Evolutionary conservation across 2,888 invertebrate species (phyloP).

Genomic region (Himalopsyche japonica): DNA sequence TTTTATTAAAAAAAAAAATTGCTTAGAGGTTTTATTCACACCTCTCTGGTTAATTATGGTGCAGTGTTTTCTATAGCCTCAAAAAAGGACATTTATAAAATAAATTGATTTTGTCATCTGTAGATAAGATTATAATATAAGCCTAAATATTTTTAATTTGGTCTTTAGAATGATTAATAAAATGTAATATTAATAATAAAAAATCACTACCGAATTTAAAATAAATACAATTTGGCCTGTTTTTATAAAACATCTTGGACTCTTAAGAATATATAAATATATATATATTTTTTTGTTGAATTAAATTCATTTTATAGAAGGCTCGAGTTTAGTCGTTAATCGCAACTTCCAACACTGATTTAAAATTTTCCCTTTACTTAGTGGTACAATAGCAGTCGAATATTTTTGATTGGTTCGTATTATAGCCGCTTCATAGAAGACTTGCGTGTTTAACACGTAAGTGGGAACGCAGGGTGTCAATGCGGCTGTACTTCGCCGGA

Average conservation of each 20-base stretch:
- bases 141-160: background rate
- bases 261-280: background rate
- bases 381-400: background rate
- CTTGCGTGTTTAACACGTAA: constrained; percentile 75
- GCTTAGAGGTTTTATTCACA: too few species aligned
- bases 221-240: background rate
- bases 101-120: background rate
- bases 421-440: constrained; percentile 25
- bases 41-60: too few species aligned
- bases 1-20: too few species aligned
- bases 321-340: background rate
- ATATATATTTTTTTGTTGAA: background rate
- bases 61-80: too few species aligned
- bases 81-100: too few species aligned
- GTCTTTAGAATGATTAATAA: background rate
- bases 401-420: background rate
- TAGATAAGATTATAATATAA: background rate
- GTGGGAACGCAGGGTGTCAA: constrained; percentile 83
- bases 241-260: background rate
- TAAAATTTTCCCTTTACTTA: background rate
- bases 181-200: background rate
- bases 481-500: constrained; percentile 84
- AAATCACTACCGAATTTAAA: background rate
- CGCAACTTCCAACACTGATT: too few species aligned
- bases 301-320: background rate